A percentile compares a stretch with the other conserved stretches of the same genome.
Evolutionary conservation across 2,113 vertebrate species (phyloP).

Genomic region (Pelecanoides urinatrix): DNA sequence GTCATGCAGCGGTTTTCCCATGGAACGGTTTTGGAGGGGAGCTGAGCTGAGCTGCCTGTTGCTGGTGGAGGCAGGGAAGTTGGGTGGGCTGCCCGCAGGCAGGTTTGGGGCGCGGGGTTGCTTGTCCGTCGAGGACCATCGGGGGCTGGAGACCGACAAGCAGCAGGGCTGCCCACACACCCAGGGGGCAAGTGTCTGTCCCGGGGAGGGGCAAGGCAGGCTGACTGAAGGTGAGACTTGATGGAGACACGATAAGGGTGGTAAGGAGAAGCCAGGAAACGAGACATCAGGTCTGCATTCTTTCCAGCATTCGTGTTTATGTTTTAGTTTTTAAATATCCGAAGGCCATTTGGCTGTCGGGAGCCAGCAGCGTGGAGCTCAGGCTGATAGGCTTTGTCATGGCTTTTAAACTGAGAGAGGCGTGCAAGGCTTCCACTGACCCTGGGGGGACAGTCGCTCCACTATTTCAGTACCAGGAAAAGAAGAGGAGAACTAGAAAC

Average conservation of each 20-base stretch:
- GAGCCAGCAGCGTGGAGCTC: neutral
- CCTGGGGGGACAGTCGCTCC: neutral
- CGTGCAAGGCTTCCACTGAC: neutral
- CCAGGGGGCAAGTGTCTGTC: neutral
- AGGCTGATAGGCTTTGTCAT: neutral
- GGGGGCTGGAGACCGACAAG: neutral
- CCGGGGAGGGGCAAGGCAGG: neutral
- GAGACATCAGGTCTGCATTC: neutral
- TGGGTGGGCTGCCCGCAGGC: neutral
- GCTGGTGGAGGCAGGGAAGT: neutral
- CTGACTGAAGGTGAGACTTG: neutral
- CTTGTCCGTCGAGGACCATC: neutral
- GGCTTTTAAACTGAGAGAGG: neutral
- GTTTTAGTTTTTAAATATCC: neutral
- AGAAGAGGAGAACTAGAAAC: neutral
- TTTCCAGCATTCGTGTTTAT: neutral
- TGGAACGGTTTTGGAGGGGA: neutral
- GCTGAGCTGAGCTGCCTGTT: neutral
- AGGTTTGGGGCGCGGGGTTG: neutral
- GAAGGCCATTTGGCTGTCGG: neutral
- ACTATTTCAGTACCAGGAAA: neutral
- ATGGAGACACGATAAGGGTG: neutral
- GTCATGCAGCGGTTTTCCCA: neutral
- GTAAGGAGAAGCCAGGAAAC: neutral
- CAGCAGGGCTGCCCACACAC: neutral